phyloP scores from a whole-genome alignment of 1,140 invertebrate species.

The Dinoponera quadriceps region DNA sequence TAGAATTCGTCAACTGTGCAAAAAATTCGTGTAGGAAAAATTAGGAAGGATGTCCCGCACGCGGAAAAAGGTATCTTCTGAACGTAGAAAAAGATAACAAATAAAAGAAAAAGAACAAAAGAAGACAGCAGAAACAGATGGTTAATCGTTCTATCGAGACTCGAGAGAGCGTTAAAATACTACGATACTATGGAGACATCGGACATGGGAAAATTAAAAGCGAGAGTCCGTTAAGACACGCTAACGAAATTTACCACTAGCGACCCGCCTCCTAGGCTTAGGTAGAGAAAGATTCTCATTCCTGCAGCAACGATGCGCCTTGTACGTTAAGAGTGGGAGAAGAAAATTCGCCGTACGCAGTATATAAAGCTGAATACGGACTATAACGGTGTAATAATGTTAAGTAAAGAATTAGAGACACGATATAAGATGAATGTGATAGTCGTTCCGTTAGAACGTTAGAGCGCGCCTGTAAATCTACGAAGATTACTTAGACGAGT shows the following conservation, averaged over 20 bases:
- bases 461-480: slow-evolving; percentile 63
- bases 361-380: slow-evolving; percentile 23
- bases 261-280: neutral
- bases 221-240: slow-evolving; percentile 35
- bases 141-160: slow-evolving; percentile 15
- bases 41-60: slow-evolving; percentile 31
- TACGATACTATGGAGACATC: neutral
- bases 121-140: neutral
- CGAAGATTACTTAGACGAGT: slow-evolving; percentile 25
- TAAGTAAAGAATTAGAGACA: slow-evolving; percentile 52
- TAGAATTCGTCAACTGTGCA: slow-evolving; percentile 17
- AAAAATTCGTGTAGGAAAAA: slow-evolving; percentile 12
- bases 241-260: slow-evolving; percentile 27
- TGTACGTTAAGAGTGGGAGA: slow-evolving; percentile 10
- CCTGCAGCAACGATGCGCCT: slow-evolving; percentile 45
- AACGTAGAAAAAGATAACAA: neutral
- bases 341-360: slow-evolving; percentile 11
- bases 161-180: neutral
- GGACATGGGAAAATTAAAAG: neutral
- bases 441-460: slow-evolving; percentile 76
- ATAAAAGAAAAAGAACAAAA: slow-evolving; percentile 2
- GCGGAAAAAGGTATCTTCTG: neutral
- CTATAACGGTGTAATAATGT: slow-evolving; percentile 57
- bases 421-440: slow-evolving; percentile 81
- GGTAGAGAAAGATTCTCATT: slow-evolving; percentile 46